Evolutionary conservation across 1,140 invertebrate species (phyloP).

Genomic region (Zaprionus capensis): DNA sequence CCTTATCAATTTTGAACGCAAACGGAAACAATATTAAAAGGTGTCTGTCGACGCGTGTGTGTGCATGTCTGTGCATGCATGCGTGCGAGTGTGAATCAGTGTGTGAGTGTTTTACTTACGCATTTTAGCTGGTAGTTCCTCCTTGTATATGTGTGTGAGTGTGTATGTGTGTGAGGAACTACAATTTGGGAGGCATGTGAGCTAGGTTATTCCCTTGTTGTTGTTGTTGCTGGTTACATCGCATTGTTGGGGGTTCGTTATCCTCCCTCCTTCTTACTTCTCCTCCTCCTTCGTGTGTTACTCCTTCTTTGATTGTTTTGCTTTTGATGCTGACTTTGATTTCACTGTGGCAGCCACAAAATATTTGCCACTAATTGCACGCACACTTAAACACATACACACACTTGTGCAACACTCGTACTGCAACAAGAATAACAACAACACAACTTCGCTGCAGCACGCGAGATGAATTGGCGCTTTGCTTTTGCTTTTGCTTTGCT

Average conservation of each 20-base stretch:
- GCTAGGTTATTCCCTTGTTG: slow-evolving; percentile 31
- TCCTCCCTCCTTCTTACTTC: background rate
- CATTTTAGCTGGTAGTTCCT: slow-evolving; percentile 20
- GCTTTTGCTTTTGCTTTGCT: slow-evolving; percentile 5
- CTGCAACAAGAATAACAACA: slow-evolving; percentile 1
- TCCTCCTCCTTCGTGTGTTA: background rate
- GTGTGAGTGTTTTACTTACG: slow-evolving; percentile 38
- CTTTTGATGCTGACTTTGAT: slow-evolving; percentile 21
- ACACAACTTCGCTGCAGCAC: slow-evolving; percentile 43
- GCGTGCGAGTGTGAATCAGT: slow-evolving; percentile 6
- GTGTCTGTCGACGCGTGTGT: background rate
- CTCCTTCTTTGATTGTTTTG: slow-evolving; percentile 29
- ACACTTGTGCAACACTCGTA: slow-evolving; percentile 4
- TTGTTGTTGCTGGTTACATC: slow-evolving; percentile 37
- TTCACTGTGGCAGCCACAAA: slow-evolving; percentile 11
- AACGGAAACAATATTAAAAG: slow-evolving; percentile 29
- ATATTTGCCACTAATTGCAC: slow-evolving; percentile 32
- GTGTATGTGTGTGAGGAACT: slow-evolving; percentile 40
- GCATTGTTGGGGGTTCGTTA: slow-evolving; percentile 24
- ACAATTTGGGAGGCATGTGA: slow-evolving; percentile 36
- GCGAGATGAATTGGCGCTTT: slow-evolving; percentile 45
- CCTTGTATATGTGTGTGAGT: slow-evolving; percentile 15
- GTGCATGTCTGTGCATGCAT: slow-evolving; percentile 1
- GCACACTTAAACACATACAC: slow-evolving; percentile 1
- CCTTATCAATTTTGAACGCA: slow-evolving; percentile 35